Percentiles rank a stretch among this genome's conserved stretches.
phyloP scores from a whole-genome alignment of 1,140 invertebrate species.

The Lethrus apterus region DNA sequence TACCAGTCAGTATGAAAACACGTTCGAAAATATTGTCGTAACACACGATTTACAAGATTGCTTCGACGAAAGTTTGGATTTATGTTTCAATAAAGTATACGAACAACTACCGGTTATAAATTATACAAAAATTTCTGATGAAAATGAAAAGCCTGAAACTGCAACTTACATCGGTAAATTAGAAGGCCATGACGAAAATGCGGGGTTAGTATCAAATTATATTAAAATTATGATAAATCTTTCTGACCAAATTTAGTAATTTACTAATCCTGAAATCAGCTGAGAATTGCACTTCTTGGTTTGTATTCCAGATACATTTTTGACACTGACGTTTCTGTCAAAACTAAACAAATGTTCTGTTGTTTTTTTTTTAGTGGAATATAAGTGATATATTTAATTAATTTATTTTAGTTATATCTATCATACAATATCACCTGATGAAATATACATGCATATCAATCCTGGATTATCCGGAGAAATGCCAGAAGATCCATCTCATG shows the following conservation, averaged over 20 bases:
- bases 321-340: background rate
- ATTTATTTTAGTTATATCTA: slow-evolving; percentile 53
- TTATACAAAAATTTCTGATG: slow-evolving; percentile 16
- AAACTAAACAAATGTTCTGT: background rate
- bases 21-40: slow-evolving; percentile 40
- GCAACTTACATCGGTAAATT: slow-evolving; percentile 23
- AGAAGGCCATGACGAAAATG: slow-evolving; percentile 23
- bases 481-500: slow-evolving; percentile 56
- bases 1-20: slow-evolving; percentile 13
- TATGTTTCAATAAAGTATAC: slow-evolving; percentile 47
- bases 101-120: slow-evolving; percentile 40
- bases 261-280: slow-evolving; percentile 3
- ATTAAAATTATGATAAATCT: slow-evolving; percentile 4
- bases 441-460: slow-evolving; percentile 63
- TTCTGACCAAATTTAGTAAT: slow-evolving; percentile 25
- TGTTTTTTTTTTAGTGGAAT: background rate
- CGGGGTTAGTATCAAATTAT: slow-evolving; percentile 19
- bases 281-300: slow-evolving; percentile 10
- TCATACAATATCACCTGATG: slow-evolving; percentile 58
- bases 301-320: slow-evolving; percentile 12
- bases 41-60: slow-evolving; percentile 50
- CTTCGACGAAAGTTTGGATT: slow-evolving; percentile 49
- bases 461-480: slow-evolving; percentile 50
- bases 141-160: slow-evolving; percentile 21
- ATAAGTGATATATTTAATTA: slow-evolving; percentile 6